phyloP scores from a whole-genome alignment of 2,888 invertebrate genomes.

The Tetragnatha montana region DNA sequence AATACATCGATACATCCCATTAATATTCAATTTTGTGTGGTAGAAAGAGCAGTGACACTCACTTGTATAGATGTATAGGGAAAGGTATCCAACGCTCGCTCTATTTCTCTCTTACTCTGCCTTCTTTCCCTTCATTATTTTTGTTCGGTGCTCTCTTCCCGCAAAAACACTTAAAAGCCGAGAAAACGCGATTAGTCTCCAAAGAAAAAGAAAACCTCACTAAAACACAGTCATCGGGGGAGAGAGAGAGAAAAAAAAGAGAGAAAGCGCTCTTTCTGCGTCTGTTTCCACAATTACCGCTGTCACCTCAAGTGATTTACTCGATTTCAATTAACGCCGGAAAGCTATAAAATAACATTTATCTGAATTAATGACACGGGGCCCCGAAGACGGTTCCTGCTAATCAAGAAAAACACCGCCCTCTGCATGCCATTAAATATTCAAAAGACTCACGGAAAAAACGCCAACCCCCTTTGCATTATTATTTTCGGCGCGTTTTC shows the following conservation, averaged over 20 bases:
- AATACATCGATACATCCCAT: too few relatives aligned
- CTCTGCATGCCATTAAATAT: slow-evolving; percentile 62
- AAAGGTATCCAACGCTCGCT: too few relatives aligned
- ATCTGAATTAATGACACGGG: slow-evolving; percentile 68
- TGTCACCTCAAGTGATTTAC: slow-evolving; percentile 68
- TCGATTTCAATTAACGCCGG: slow-evolving; percentile 70
- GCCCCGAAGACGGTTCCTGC: slow-evolving; percentile 36
- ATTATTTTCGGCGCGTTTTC: slow-evolving; percentile 20
- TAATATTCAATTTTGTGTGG: too few relatives aligned
- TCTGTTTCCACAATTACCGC: slow-evolving; percentile 70
- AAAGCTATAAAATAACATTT: slow-evolving; percentile 71
- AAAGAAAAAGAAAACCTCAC: slow-evolving; percentile 27
- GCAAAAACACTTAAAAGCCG: slow-evolving; percentile 21
- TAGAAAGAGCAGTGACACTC: too few relatives aligned
- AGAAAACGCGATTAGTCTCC: slow-evolving; percentile 46
- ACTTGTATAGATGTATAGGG: too few relatives aligned
- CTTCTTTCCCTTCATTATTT: too few relatives aligned
- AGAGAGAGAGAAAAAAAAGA: slow-evolving; percentile 12
- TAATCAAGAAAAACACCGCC: slow-evolving; percentile 68
- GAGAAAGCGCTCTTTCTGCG: slow-evolving; percentile 56
- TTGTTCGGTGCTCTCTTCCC: too few relatives aligned
- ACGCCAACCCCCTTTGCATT: background rate
- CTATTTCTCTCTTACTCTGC: too few relatives aligned
- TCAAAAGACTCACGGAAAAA: slow-evolving; percentile 45
- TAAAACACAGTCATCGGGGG: slow-evolving; percentile 62